A percentile compares a stretch with the other conserved stretches of the same genome.
Conservation (phyloP, 2,888 invertebrate species). For the Helobdella robusta region DNA sequence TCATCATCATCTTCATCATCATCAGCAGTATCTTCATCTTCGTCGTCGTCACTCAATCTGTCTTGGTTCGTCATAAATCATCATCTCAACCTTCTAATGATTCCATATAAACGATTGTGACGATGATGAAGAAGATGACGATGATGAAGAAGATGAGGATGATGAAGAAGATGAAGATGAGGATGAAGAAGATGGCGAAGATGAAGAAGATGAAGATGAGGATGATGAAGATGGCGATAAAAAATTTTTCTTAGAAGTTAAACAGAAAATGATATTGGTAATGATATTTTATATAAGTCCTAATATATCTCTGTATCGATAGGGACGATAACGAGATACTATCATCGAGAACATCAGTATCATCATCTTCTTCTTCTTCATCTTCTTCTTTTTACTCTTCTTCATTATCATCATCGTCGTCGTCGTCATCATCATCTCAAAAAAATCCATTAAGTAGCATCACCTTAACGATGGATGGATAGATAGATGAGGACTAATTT, state of each 20-base stretch:
- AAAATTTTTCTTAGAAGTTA: background rate
- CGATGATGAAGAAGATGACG: conserved; percentile 16
- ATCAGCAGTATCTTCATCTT: background rate
- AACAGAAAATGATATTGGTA: conserved; percentile 3
- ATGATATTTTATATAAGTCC: too few species aligned
- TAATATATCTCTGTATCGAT: too few species aligned
- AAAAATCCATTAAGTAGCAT: too few species aligned
- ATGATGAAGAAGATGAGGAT: too few species aligned
- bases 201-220: too few species aligned
- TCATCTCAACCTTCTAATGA: background rate
- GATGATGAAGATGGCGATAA: too few species aligned
- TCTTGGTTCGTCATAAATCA: background rate
- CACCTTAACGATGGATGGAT: too few species aligned
- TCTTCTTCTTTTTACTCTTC: background rate
- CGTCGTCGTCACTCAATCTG: background rate
- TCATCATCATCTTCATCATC: conserved; percentile 20
- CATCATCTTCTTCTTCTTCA: background rate
- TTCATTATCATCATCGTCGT: background rate
- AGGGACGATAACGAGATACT: too few species aligned
- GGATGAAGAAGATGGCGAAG: too few species aligned
- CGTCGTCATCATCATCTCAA: background rate
- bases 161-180: too few species aligned
- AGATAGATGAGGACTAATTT: too few species aligned
- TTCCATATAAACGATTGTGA: conserved; percentile 10
- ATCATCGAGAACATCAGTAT: background rate